Percentiles rank a stretch among this genome's conserved stretches.
Evolutionary conservation across 2,888 invertebrate species (phyloP).

Genomic region (Drosophila recens): DNA sequence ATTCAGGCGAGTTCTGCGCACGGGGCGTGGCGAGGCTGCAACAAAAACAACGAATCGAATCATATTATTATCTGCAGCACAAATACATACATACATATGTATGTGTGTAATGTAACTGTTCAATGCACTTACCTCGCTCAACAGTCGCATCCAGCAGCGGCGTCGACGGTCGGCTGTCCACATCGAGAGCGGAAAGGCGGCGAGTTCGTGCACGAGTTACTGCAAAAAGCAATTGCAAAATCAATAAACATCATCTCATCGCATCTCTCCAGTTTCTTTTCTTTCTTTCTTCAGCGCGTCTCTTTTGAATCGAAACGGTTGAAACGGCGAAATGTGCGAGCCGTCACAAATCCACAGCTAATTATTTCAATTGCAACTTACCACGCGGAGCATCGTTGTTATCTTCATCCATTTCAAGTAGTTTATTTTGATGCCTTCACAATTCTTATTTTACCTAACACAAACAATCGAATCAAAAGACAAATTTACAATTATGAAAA

Average conservation of each 20-base stretch:
- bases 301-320: conserved; percentile 60
- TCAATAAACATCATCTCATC: background rate
- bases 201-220: conserved; percentile 65
- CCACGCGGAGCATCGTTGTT: conserved; percentile 43
- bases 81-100: background rate
- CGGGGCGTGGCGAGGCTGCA: conserved; percentile 59
- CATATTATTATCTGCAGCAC: background rate
- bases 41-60: background rate
- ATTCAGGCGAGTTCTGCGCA: conserved; percentile 68
- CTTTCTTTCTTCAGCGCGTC: conserved; percentile 9
- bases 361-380: conserved; percentile 28
- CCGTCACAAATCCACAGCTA: background rate
- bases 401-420: conserved; percentile 41
- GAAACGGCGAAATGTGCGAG: background rate
- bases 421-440: background rate
- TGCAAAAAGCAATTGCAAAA: conserved; percentile 13
- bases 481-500: conserved; percentile 2
- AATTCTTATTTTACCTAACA: background rate
- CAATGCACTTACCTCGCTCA: conserved; percentile 51
- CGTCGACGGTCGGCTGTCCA: conserved; percentile 53
- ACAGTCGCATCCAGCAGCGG: conserved; percentile 51
- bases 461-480: background rate
- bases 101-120: background rate
- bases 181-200: conserved; percentile 55
- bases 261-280: background rate